Evolutionary conservation across 1,140 invertebrate species (phyloP).

Genomic region (Euwallacea similis): DNA sequence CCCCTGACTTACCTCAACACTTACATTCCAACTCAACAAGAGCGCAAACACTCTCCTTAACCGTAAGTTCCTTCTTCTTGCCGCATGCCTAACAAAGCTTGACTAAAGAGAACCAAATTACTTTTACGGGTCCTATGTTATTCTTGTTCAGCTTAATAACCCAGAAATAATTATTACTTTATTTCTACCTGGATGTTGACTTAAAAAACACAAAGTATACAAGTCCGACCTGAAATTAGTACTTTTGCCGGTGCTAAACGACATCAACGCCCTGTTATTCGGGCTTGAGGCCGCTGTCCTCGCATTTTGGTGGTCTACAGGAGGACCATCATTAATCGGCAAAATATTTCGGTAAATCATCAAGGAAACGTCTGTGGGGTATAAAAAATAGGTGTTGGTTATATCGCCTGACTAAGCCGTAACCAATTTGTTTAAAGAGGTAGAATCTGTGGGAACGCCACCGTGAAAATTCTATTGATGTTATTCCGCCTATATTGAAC

Average conservation of each 20-base stretch:
- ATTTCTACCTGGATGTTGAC: conserved; percentile 29
- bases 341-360: conserved; percentile 35
- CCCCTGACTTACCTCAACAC: no score
- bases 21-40: no score
- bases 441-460: conserved; percentile 28
- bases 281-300: conserved; percentile 24
- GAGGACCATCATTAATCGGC: conserved; percentile 24
- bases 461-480: conserved; percentile 34
- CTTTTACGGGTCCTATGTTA: conserved; percentile 12
- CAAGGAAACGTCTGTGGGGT: conserved; percentile 16
- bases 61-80: no score
- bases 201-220: conserved; percentile 28
- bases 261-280: conserved; percentile 30
- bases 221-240: conserved; percentile 28
- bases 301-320: conserved; percentile 18
- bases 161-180: conserved; percentile 24
- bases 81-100: conserved; percentile 21
- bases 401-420: conserved; percentile 25
- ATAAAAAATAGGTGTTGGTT: conserved; percentile 29
- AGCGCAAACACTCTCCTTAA: no score
- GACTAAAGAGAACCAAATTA: conserved; percentile 26
- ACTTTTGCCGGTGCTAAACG: conserved; percentile 31
- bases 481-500: conserved; percentile 24
- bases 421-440: conserved; percentile 31
- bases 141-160: conserved; percentile 17